Percentiles rank a stretch among this genome's conserved stretches.
Evolutionary conservation across 2,113 vertebrate genomes (phyloP).

Genomic region (Calyptommatus sinebrachiatus): DNA sequence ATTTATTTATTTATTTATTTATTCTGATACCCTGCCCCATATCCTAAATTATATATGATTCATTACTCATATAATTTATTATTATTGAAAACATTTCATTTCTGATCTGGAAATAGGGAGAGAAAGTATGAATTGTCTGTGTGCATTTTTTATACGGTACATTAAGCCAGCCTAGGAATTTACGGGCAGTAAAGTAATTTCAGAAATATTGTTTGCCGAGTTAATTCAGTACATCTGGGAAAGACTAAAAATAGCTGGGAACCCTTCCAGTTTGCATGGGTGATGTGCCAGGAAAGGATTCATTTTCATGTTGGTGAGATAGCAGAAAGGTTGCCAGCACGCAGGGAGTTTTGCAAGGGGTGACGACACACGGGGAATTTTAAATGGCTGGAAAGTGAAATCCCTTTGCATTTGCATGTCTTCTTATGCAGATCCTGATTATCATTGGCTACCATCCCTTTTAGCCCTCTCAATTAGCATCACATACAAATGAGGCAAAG

Average conservation of each 20-base stretch:
- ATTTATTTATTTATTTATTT: too few species aligned
- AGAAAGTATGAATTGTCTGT: background rate
- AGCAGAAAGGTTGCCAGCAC: constrained; percentile 14
- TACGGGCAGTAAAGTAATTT: constrained; percentile 22
- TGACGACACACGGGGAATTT: constrained; percentile 10
- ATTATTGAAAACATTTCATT: background rate
- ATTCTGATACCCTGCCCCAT: too few species aligned
- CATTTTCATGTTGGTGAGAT: constrained; percentile 37
- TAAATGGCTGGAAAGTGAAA: background rate
- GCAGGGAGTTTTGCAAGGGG: constrained; percentile 24
- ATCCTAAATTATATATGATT: too few species aligned
- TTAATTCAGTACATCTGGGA: constrained; percentile 35
- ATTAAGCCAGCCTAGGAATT: constrained; percentile 25
- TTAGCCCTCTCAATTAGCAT: background rate
- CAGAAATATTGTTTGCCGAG: constrained; percentile 29
- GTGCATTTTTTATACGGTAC: constrained; percentile 14
- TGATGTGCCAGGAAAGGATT: constrained; percentile 18
- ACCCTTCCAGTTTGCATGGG: constrained; percentile 19
- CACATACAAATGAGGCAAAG: background rate
- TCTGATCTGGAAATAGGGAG: background rate
- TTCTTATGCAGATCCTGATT: background rate
- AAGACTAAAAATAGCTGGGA: constrained; percentile 35
- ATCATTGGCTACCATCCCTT: constrained; percentile 4
- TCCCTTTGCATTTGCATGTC: background rate
- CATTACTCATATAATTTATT: too few species aligned